A percentile compares a stretch with the other conserved stretches of the same genome.
phyloP scores from a whole-genome alignment of 2,888 invertebrate species.

The Idaea aversata region DNA sequence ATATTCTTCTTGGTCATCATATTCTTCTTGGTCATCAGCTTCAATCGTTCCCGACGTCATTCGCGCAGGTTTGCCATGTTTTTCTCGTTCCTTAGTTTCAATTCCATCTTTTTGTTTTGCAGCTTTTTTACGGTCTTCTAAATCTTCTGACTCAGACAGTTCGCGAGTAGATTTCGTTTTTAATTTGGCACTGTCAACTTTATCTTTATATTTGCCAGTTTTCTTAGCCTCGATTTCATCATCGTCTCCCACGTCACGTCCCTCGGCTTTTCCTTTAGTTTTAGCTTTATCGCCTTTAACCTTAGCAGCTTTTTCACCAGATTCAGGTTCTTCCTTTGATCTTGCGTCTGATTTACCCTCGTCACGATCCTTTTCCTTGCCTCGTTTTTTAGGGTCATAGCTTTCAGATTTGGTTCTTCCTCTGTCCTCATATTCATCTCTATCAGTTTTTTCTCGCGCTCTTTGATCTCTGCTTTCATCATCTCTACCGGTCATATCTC shows the following conservation, averaged over 20 bases:
- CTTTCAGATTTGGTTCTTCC: constrained; percentile 10
- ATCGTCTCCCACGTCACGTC: not conserved
- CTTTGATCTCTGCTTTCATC: constrained; percentile 2
- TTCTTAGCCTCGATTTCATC: not conserved
- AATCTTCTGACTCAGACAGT: not conserved
- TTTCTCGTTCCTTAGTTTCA: no score
- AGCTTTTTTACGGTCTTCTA: no score
- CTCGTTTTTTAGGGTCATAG: constrained; percentile 13
- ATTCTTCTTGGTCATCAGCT: no score
- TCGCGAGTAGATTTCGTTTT: not conserved
- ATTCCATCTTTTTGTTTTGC: no score
- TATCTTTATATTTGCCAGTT: not conserved
- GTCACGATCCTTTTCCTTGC: constrained; percentile 2
- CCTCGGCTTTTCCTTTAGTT: constrained; percentile 5
- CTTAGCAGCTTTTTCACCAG: constrained; percentile 12
- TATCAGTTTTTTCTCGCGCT: constrained; percentile 8
- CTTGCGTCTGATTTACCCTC: not conserved
- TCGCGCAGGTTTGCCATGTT: no score
- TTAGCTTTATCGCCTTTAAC: constrained; percentile 11
- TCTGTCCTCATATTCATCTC: constrained; percentile 7
- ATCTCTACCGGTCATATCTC: not conserved
- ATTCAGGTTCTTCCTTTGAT: constrained; percentile 16
- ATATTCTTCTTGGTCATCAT: no score
- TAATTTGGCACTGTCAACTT: no score
- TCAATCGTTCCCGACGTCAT: no score